Percentiles rank a stretch among this genome's conserved stretches.
These are phyloP conservation scores for Saxicola maurus DNA, from an alignment of 2,797 vertebrate species.

Conservation along the genomic window DNA sequence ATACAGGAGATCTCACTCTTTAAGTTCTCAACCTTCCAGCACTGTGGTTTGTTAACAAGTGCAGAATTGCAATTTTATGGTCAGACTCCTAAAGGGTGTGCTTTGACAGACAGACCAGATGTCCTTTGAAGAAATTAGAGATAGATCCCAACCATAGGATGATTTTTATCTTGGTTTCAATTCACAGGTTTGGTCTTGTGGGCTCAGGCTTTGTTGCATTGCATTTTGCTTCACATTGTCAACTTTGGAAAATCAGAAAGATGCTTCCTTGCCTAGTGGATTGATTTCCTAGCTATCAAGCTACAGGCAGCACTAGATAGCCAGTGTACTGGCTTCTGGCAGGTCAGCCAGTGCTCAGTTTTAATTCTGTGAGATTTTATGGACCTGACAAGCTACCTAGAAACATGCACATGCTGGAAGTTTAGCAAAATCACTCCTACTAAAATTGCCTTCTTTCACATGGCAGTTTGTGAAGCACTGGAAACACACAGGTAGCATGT, in stretches of 20 bases:
- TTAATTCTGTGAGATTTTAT: conserved; percentile 17
- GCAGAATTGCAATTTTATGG: neutral
- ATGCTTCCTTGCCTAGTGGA: neutral
- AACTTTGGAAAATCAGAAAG: neutral
- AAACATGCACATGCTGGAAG: neutral
- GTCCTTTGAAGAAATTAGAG: neutral
- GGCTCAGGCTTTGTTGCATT: neutral
- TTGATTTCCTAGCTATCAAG: neutral
- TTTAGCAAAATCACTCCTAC: conserved; percentile 30
- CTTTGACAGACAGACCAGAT: neutral
- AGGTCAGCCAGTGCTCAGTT: neutral
- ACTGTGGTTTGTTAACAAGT: neutral
- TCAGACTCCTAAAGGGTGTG: neutral
- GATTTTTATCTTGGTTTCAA: neutral
- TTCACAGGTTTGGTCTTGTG: neutral
- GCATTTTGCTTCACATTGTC: neutral
- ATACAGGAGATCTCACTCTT: neutral
- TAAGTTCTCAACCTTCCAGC: neutral
- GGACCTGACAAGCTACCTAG: conserved; percentile 9
- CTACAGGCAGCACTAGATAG: neutral
- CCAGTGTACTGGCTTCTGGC: neutral
- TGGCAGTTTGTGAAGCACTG: conserved; percentile 23
- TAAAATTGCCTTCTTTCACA: conserved; percentile 31
- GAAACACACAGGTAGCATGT: conserved; percentile 1
- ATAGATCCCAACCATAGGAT: neutral